These are phyloP conservation scores for Hemitrygon akajei DNA, from an alignment of 2,797 vertebrate genomes.

Conservation along the genomic window DNA sequence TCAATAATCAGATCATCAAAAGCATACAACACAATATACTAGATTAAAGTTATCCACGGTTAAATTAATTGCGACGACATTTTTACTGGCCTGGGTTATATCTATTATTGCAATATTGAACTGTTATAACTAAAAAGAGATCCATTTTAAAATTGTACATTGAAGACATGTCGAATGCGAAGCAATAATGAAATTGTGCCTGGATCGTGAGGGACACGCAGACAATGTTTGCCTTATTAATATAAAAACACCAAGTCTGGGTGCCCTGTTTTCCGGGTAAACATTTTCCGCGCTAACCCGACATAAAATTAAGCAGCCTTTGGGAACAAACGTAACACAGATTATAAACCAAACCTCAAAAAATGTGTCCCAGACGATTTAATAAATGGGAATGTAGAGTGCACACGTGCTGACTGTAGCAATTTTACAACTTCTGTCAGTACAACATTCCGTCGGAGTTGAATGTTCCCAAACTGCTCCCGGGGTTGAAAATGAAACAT, in stretches of 20 bases:
- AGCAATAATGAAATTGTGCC: neutral
- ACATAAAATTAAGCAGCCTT: neutral
- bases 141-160: slow-evolving; percentile 19
- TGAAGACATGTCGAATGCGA: neutral
- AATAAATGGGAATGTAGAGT: neutral
- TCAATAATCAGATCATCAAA: slow-evolving; percentile 20
- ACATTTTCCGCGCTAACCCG: neutral
- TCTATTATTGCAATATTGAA: slow-evolving; percentile 26
- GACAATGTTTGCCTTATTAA: neutral
- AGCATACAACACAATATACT: slow-evolving; percentile 26
- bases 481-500: neutral
- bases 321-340: neutral
- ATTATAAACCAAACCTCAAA: neutral
- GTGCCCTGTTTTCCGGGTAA: neutral
- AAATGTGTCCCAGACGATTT: neutral
- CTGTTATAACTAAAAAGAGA: neutral
- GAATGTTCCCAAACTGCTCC: neutral
- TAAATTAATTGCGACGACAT: slow-evolving; percentile 28
- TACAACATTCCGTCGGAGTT: neutral
- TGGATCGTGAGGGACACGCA: neutral
- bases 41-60: slow-evolving; percentile 31
- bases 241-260: neutral
- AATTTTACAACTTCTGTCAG: slow-evolving; percentile 24
- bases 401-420: slow-evolving; percentile 13
- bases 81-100: slow-evolving; percentile 24